Conservation (phyloP, 2,888 invertebrate genomes). For the Himalopsyche tibetana region DNA sequence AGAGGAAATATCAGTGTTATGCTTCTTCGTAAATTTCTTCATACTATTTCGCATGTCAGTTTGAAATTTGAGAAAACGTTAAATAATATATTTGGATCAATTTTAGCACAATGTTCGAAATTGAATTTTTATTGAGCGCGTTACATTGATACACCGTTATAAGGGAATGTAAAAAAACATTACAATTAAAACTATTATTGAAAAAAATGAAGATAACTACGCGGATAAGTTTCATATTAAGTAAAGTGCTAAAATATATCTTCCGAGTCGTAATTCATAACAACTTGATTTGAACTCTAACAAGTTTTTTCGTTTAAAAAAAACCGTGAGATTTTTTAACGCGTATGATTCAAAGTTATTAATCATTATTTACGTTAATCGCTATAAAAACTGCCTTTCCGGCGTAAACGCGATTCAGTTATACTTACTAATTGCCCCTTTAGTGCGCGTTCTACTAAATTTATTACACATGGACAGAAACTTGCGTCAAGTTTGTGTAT, state of each 20-base stretch:
- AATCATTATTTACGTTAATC: constrained; percentile 26
- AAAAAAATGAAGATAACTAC: too few species aligned
- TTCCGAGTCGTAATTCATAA: constrained; percentile 3
- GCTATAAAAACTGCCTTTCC: constrained; percentile 8
- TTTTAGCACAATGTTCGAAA: too few species aligned
- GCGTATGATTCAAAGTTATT: not conserved
- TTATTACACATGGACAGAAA: not conserved
- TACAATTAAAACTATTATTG: too few species aligned
- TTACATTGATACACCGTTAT: too few species aligned
- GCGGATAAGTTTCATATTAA: not conserved
- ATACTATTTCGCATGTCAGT: too few species aligned
- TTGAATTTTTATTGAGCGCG: too few species aligned
- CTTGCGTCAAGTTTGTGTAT: not conserved
- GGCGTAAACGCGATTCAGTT: constrained; percentile 12
- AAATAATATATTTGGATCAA: too few species aligned
- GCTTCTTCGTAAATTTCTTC: too few species aligned
- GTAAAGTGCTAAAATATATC: not conserved
- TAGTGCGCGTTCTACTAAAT: not conserved
- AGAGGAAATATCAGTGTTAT: too few species aligned
- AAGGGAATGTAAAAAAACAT: too few species aligned
- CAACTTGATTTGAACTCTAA: constrained; percentile 11
- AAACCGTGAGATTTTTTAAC: constrained; percentile 26
- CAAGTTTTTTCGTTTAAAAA: not conserved
- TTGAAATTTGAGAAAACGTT: too few species aligned
- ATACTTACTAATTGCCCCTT: constrained; percentile 23